These are phyloP conservation scores for Drosophila nikananu DNA, from an alignment of 1,140 invertebrate species.

Conservation along the genomic window DNA sequence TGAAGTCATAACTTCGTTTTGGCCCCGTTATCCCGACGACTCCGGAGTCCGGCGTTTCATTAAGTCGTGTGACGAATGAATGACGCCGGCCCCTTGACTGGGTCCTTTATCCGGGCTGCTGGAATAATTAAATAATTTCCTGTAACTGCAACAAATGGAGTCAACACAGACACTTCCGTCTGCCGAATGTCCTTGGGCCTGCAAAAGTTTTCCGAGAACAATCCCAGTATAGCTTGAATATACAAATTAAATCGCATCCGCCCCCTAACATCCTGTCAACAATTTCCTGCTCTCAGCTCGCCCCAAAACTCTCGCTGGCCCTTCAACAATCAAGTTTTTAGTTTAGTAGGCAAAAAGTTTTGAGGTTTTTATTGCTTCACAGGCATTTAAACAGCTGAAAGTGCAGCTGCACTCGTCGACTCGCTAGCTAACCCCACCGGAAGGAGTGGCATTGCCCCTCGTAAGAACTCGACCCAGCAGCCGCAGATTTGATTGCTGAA, in stretches of 20 bases:
- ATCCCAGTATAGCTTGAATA: slow-evolving; percentile 43
- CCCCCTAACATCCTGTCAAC: slow-evolving; percentile 73
- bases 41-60: slow-evolving; percentile 31
- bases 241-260: slow-evolving; percentile 76
- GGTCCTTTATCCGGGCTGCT: slow-evolving; percentile 34
- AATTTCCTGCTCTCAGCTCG: slow-evolving; percentile 59
- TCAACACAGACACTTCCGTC: slow-evolving; percentile 53
- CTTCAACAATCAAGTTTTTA: slow-evolving; percentile 72
- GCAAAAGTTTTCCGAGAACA: slow-evolving; percentile 54
- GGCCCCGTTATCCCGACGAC: slow-evolving; percentile 1
- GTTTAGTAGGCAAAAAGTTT: slow-evolving; percentile 61
- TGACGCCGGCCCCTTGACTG: slow-evolving; percentile 13
- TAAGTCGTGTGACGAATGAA: slow-evolving; percentile 48
- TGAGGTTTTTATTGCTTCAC: slow-evolving; percentile 53
- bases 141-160: slow-evolving; percentile 62
- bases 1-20: slow-evolving; percentile 58
- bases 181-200: slow-evolving; percentile 28
- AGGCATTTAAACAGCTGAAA: slow-evolving; percentile 54
- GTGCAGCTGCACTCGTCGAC: slow-evolving; percentile 26
- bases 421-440: slow-evolving; percentile 3
- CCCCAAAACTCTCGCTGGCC: slow-evolving; percentile 26
- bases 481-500: slow-evolving; percentile 59
- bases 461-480: slow-evolving; percentile 8
- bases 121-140: slow-evolving; percentile 74
- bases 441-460: background rate